These are phyloP conservation scores for Myotis yumanensis DNA, from an alignment of 2,113 vertebrate species.

Conservation along the genomic window DNA sequence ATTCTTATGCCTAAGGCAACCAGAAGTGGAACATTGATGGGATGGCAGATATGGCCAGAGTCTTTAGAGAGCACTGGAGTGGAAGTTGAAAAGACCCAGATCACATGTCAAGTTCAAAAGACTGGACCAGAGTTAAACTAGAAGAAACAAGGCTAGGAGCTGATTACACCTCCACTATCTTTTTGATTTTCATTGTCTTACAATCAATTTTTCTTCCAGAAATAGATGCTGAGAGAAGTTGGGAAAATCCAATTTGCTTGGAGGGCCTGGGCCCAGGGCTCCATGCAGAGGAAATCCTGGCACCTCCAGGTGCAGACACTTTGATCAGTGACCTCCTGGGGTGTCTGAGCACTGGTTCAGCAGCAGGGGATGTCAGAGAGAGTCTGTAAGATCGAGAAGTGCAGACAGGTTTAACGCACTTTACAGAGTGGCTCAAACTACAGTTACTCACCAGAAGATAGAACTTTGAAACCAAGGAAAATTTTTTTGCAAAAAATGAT, in stretches of 20 bases:
- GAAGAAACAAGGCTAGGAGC: background rate
- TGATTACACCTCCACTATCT: background rate
- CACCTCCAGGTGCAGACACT: background rate
- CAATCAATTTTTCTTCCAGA: slow-evolving; percentile 6
- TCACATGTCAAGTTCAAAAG: background rate
- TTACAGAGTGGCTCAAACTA: background rate
- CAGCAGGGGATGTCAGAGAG: background rate
- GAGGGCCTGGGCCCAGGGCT: background rate
- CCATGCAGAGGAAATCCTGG: background rate
- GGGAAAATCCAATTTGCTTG: slow-evolving; percentile 29
- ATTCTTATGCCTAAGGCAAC: background rate
- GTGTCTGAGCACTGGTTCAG: background rate
- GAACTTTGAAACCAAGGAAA: background rate
- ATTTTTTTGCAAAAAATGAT: background rate
- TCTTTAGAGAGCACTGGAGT: background rate
- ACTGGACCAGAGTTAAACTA: background rate
- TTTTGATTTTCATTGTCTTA: background rate
- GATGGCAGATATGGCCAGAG: background rate
- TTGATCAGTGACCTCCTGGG: background rate
- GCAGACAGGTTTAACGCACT: background rate
- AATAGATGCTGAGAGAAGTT: background rate
- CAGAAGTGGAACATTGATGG: background rate
- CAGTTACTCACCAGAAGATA: background rate
- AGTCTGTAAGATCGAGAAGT: background rate
- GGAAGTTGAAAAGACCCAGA: background rate